A percentile compares a stretch with the other conserved stretches of the same genome.
phyloP scores from a whole-genome alignment of 2,113 vertebrate genomes.

The Deroptyus accipitrinus region DNA sequence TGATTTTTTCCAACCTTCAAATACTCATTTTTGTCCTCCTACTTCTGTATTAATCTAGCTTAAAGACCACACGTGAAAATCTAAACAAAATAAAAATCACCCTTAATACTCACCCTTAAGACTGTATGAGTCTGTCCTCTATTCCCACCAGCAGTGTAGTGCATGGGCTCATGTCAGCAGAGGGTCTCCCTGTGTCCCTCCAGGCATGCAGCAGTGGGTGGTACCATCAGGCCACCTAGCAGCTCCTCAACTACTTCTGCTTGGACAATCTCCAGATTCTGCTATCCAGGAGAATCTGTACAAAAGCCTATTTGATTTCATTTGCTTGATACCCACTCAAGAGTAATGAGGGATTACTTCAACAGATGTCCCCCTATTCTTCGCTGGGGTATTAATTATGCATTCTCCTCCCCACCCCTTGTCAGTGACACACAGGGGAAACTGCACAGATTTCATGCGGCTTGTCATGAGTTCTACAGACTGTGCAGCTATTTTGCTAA shows the following conservation, averaged over 20 bases:
- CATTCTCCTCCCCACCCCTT: background rate
- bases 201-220: background rate
- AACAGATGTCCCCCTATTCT: background rate
- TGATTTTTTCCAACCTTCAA: constrained; percentile 30
- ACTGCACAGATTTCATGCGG: background rate
- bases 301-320: background rate
- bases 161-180: background rate
- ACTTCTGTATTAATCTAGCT: background rate
- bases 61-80: background rate
- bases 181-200: background rate
- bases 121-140: background rate
- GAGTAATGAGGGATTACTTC: background rate
- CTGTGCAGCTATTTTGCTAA: background rate
- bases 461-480: background rate
- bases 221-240: background rate
- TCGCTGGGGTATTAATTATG: background rate
- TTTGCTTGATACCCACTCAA: background rate
- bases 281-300: background rate
- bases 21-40: background rate
- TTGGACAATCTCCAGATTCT: background rate
- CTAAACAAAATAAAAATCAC: background rate
- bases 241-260: background rate
- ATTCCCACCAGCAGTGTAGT: fast-evolving
- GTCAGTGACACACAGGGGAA: background rate
- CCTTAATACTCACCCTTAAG: background rate